These are phyloP conservation scores for Chrysodeixis includens DNA, from an alignment of 2,888 invertebrate species.

Conservation along the genomic window DNA sequence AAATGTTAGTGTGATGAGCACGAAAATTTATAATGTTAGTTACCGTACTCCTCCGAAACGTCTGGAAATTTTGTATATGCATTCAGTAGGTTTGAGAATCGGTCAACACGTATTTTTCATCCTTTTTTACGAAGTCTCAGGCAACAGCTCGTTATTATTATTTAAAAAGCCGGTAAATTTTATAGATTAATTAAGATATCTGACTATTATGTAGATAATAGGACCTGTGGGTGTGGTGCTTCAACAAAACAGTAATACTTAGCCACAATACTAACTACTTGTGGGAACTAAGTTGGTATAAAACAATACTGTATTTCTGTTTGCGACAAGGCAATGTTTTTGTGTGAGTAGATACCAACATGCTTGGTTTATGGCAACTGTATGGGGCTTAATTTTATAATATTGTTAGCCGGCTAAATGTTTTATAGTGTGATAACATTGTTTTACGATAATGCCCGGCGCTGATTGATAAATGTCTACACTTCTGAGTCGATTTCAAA, in stretches of 20 bases:
- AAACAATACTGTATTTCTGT: conserved; percentile 38
- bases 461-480: neutral
- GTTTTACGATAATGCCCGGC: neutral
- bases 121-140: too few species aligned
- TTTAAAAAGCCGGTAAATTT: too few species aligned
- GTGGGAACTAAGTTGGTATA: conserved; percentile 53
- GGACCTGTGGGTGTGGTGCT: conserved; percentile 15
- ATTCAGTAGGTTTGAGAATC: too few species aligned
- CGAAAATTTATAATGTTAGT: too few species aligned
- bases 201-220: neutral
- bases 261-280: conserved; percentile 43
- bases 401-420: neutral
- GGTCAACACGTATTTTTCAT: too few species aligned
- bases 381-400: conserved; percentile 17
- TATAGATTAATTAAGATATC: conserved; percentile 7
- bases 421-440: neutral
- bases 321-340: conserved; percentile 22
- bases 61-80: too few species aligned
- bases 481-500: neutral
- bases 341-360: conserved; percentile 10
- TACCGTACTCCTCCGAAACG: too few species aligned
- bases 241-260: conserved; percentile 26
- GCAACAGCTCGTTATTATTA: too few species aligned
- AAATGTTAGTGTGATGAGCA: too few species aligned
- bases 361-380: conserved; percentile 17